A percentile compares a stretch with the other conserved stretches of the same genome.
These are phyloP conservation scores for Xenopus laevis DNA, from an alignment of 2,113 vertebrate species.

Conservation along the genomic window DNA sequence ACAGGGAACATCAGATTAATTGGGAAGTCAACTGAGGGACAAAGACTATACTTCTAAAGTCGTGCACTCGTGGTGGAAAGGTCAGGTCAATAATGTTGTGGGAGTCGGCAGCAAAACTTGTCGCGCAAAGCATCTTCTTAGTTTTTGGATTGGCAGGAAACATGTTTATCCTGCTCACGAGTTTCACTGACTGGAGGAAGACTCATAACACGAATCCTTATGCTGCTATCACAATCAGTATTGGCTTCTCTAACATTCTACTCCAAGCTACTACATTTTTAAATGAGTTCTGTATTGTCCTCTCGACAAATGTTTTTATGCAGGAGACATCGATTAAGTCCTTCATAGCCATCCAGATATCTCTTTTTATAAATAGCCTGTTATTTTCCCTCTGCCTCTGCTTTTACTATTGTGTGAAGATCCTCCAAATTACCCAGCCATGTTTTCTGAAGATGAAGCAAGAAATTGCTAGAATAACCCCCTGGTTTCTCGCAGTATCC, in stretches of 20 bases:
- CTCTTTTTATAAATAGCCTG: slow-evolving; percentile 23
- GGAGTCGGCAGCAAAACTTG: background rate
- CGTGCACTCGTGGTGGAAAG: no score
- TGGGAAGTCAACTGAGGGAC: no score
- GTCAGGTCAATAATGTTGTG: no score
- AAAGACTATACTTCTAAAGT: no score
- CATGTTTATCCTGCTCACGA: slow-evolving; percentile 37
- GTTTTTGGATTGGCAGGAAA: slow-evolving; percentile 4
- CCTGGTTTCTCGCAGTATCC: slow-evolving; percentile 8
- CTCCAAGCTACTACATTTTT: slow-evolving; percentile 44
- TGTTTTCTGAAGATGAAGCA: slow-evolving; percentile 23
- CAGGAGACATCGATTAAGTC: background rate
- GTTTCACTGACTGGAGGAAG: slow-evolving; percentile 39
- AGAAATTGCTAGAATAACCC: background rate
- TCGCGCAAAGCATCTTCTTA: background rate
- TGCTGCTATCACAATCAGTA: slow-evolving; percentile 43
- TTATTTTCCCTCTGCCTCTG: slow-evolving; percentile 19
- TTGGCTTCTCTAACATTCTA: slow-evolving; percentile 43
- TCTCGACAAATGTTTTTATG: no score
- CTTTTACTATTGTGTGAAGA: slow-evolving; percentile 34
- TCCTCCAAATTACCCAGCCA: background rate
- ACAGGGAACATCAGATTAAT: no score
- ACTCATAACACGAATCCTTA: slow-evolving; percentile 29
- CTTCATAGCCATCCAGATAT: slow-evolving; percentile 1
- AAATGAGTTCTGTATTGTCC: background rate